Conservation (phyloP, 2,888 invertebrate genomes). For the Acholoe squamosa region DNA sequence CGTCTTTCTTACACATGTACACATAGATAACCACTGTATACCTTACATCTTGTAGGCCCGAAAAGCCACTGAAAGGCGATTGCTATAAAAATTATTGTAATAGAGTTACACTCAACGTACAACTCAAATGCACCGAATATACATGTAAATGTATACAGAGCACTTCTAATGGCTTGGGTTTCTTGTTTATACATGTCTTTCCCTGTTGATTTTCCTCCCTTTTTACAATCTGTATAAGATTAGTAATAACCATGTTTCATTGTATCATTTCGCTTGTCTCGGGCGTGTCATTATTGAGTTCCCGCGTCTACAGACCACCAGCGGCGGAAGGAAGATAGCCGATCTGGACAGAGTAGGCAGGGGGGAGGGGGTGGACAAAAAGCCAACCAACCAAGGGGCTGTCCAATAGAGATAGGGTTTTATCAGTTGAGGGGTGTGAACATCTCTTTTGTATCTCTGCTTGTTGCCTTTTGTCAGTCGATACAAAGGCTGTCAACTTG, state of each 20-base stretch:
- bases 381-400: not conserved
- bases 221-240: no score
- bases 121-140: no score
- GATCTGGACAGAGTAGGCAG: not conserved
- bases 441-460: not conserved
- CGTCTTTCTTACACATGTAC: no score
- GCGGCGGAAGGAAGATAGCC: not conserved
- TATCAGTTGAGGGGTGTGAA: slow-evolving; percentile 18
- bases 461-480: slow-evolving; percentile 1
- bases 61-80: no score
- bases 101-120: no score
- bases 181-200: no score
- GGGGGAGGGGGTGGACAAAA: not conserved
- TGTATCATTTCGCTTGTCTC: not conserved
- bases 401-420: not conserved
- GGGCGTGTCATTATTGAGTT: not conserved
- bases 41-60: no score
- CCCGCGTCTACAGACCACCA: not conserved
- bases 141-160: no score
- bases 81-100: no score
- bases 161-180: no score
- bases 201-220: no score
- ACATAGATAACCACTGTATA: no score
- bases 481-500: slow-evolving; percentile 9
- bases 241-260: not conserved